Evolutionary conservation across 2,888 invertebrate species (phyloP), one percentile per base, ranked within the genome.

Genomic region (Scaptodrosophila latifasciaeformis): DNA sequence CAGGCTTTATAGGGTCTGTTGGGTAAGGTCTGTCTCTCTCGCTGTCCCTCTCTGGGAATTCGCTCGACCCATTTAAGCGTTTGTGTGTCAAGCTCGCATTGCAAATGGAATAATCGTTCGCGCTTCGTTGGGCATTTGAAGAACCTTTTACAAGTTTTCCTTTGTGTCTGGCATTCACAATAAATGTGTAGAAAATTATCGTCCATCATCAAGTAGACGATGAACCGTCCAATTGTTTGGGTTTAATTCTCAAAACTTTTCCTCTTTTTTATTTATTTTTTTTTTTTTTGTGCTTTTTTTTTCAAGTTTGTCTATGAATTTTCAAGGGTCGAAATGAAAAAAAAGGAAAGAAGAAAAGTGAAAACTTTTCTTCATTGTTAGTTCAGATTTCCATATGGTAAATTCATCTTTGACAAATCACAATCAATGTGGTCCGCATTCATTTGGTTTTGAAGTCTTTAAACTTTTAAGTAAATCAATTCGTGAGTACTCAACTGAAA

Each of bases 101-200:
- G 63, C 64, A 74, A 75, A 75, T 80, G 80, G 75, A 75, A 80
- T 80, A 75, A 77, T 75, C 75, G 75, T 70, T 77, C 67, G 75
- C 68, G 70, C 78, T 70, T 66, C 61, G 81, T 59, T 66, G 71
- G 62, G 68, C 70, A 24, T 64, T 53, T 57, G 70, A 74, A 62
- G 78, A 63, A 65, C 68, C 75, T 80, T 74, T 77, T 64, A 68
- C 72, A 71, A 71, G 56, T 75, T 64, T 67, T 54, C 45, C 62
- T 72, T 49, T 69, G 54, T 59, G 34, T 55, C 53, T 53, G 48
- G 43, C 49, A 24, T 17, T 42, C 39, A 45, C 42, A 54, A 58
- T 37, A 54, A 56, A 54, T 62, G 62, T 65, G 66, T 39, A 57
- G 50, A 66, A 72, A 37, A 37, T 13, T 17, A 37, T 17, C 10